Base-by-base conservation (phyloP, 2,113 vertebrate genomes). In the Trinectes maculatus region DNA sequence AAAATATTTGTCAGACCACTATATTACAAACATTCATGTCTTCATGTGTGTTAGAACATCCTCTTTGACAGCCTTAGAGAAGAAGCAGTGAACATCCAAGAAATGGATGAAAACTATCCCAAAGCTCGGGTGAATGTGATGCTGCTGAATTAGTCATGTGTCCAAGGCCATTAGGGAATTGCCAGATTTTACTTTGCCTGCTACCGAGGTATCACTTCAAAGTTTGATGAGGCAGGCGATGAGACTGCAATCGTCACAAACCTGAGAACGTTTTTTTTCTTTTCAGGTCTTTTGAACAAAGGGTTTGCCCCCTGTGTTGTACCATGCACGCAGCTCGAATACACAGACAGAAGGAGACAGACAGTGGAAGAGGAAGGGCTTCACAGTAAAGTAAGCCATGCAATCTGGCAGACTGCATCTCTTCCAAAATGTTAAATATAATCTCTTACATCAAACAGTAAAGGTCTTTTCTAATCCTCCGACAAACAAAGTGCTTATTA, bases 151-250 rank as follows among this genome's bases (percentile, higher is more conserved):
- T 83, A 89, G 63, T 85, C 47, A 89, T 82, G 73, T 7, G 22
- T 60, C 48, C 33, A 58, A 15, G 70, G 71, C 80, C 81, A 80
- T 89, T 80, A 84, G 79, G 69, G 63, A 86, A 87, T 86, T 86
- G 40, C 55, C 39, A 75, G 73, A 85, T 85, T 84, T 83, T 43
- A 66, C 52, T 77, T 79, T 74, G 64, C 71, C 53, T 44, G 47
- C 49, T 34, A 53, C 64, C 49, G 51, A 77, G 64, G 39, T 59
- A 79, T 70, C 64, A 42, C 44, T 62, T 89, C 86, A 89, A 82
- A 86, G 43, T 85, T 88, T 86, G 46, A 85, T 82, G 83, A 87
- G 71, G 57, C 3, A 52, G 54, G 1, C 9, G 18, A 80, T 68
- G 42, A 74, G 56, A 64, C 55, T 24, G 12, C 48, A 33, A 0